These are phyloP conservation scores for Phalloptychus januarius DNA, from an alignment of 2,797 vertebrate genomes.

Conservation along the genomic window DNA sequence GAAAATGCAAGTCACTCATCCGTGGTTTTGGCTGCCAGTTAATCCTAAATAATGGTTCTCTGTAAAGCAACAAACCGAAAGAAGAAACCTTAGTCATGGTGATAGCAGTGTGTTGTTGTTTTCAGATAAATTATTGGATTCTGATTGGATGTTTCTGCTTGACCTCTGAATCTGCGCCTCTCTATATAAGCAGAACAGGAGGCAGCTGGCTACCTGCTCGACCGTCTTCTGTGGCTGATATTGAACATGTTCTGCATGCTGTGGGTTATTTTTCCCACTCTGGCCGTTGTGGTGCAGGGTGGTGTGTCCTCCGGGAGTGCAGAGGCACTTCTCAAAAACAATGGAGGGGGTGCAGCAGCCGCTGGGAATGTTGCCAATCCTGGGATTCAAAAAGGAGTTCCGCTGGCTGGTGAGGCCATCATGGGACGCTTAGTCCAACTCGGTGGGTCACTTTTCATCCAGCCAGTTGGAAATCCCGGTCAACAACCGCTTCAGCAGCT, in stretches of 20 bases:
- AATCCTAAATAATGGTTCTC: constrained; percentile 61
- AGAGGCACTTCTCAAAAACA: constrained; percentile 64
- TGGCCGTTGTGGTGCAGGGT: constrained; percentile 63
- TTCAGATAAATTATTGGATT: constrained; percentile 50
- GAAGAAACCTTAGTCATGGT: constrained; percentile 67
- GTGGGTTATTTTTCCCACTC: constrained; percentile 63
- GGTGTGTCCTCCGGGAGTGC: constrained; percentile 71
- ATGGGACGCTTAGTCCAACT: constrained; percentile 64
- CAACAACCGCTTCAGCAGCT: constrained; percentile 52
- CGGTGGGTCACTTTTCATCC: constrained; percentile 65
- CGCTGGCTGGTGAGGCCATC: constrained; percentile 51
- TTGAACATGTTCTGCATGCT: constrained; percentile 69
- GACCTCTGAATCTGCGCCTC: constrained; percentile 21
- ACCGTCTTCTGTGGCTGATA: constrained; percentile 28
- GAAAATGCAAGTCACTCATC: constrained; percentile 58
- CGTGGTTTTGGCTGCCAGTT: constrained; percentile 55
- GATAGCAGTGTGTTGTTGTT: constrained; percentile 61
- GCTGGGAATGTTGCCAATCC: constrained; percentile 59
- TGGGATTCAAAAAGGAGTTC: constrained; percentile 57
- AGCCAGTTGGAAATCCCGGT: constrained; percentile 62
- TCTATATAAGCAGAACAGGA: constrained; percentile 63
- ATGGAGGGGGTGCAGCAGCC: constrained; percentile 46
- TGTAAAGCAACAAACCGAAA: constrained; percentile 53
- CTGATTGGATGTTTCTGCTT: constrained; percentile 66
- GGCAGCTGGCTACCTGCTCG: constrained; percentile 27